A percentile compares a stretch with the other conserved stretches of the same genome.
Evolutionary conservation across 2,113 vertebrate species (phyloP).

Genomic region (Leuciscus idus): DNA sequence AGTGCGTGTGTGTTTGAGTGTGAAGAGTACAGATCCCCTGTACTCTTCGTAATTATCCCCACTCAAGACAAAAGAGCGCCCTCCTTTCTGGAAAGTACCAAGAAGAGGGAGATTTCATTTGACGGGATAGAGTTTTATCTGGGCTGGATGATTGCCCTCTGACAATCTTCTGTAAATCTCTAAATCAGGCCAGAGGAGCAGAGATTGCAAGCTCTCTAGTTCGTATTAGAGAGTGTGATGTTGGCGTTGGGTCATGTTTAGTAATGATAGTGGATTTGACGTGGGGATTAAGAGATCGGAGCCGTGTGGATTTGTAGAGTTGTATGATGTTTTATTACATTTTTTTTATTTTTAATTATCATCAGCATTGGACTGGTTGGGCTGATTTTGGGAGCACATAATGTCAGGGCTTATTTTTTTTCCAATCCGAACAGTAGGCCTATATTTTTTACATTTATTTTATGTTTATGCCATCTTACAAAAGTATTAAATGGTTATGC

Average conservation of each 20-base stretch:
- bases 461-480: conserved; percentile 9
- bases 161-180: conserved; percentile 40
- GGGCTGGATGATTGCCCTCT: conserved; percentile 38
- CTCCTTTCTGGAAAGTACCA: conserved; percentile 43
- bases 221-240: conserved; percentile 8
- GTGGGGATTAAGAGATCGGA: conserved; percentile 40
- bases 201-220: conserved; percentile 25
- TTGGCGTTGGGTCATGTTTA: conserved; percentile 7
- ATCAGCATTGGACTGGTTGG: background rate
- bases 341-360: background rate
- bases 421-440: background rate
- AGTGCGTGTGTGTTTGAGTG: conserved; percentile 21
- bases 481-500: background rate
- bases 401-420: background rate
- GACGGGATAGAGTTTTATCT: conserved; percentile 31
- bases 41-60: conserved; percentile 53
- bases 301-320: background rate
- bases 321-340: conserved; percentile 1
- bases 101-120: conserved; percentile 49
- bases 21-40: conserved; percentile 26
- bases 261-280: conserved; percentile 46
- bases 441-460: background rate
- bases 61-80: conserved; percentile 50
- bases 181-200: conserved; percentile 35
- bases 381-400: background rate